Conservation (phyloP, 2,888 invertebrate species). For the Cancer borealis region DNA sequence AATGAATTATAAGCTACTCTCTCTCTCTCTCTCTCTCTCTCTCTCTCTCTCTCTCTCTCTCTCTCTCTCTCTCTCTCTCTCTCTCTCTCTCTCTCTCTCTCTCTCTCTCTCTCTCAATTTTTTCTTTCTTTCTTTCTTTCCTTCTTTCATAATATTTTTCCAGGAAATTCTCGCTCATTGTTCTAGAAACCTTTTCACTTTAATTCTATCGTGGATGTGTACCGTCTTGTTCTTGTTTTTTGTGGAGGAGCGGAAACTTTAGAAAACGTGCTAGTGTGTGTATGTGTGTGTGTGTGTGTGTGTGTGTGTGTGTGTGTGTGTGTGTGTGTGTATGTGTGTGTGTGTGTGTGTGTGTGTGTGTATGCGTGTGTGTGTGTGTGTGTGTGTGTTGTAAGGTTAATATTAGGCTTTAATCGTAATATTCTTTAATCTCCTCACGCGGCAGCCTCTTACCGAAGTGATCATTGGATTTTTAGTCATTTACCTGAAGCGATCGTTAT, state of each 20-base stretch:
- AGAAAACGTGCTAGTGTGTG: neutral
- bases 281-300: constrained; percentile 46
- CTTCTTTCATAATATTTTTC: neutral
- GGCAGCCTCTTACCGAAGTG: too few relatives aligned
- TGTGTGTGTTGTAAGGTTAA: neutral
- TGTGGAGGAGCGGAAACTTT: neutral
- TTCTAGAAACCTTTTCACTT: neutral
- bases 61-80: neutral
- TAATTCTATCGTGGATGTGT: neutral
- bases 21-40: too few relatives aligned
- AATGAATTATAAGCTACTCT: too few relatives aligned
- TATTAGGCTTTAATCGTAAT: too few relatives aligned
- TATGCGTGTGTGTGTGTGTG: neutral
- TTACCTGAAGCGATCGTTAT: too few relatives aligned
- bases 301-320: constrained; percentile 38
- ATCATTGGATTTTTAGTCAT: too few relatives aligned
- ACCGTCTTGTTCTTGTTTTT: neutral
- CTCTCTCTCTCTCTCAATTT: neutral
- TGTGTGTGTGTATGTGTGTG: constrained; percentile 29
- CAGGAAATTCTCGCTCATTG: neutral
- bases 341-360: neutral
- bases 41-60: too few relatives aligned
- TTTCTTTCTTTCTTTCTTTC: neutral
- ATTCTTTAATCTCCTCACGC: too few relatives aligned
- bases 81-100: neutral